Evolutionary conservation across 2,888 invertebrate genomes (phyloP), one percentile per base, ranked within the genome.

Genomic region (Labia minor): DNA sequence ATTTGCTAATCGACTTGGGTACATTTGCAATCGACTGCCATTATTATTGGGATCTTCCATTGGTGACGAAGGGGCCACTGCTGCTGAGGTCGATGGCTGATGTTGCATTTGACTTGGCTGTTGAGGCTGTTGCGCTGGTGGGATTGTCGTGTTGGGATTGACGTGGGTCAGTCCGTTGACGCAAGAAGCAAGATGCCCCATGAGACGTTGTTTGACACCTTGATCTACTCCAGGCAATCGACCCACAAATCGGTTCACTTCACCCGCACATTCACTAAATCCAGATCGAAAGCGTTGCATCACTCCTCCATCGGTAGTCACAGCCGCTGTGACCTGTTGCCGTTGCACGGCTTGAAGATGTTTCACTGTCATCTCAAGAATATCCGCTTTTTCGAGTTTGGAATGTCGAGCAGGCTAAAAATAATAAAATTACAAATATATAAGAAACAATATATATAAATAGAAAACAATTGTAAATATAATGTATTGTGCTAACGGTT

Each of bases 371-470:
- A 95, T 88, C 78, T 96, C 96, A 66, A 96, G 80, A 72, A 96
- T 95, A 77, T 96, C 96, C 0, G 96, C 95, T 76, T 96, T 96
- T 78, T 96, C 96, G 74, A 96, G 81, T 77, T 96, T 96, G 3
- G 93, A 92, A 79, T 95, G 95, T 68, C 94, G 86, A 1, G 92
- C 87, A 37, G 94, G 92, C 93, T 95, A 84, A 69, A 84, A 84
- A 72, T 33, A 70, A 74, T 73, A 75, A 69, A 69, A 66, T 68
- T 16, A 49, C n/a, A 49, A 49, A 14, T 16, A 49, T n/a, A 49
- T n/a, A 49, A 10, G 14, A 49, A 11, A 16, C 49, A 49, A 11
- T n/a, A 14, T 16, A 49, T n/a, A 49, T n/a, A 49, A 10, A 3
- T 8, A 11, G n/a, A 4, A 49, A 11, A 49, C 4, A 49, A 49